Base-by-base conservation (phyloP, 2,113 vertebrate species). In the Pterocles gutturalis region DNA sequence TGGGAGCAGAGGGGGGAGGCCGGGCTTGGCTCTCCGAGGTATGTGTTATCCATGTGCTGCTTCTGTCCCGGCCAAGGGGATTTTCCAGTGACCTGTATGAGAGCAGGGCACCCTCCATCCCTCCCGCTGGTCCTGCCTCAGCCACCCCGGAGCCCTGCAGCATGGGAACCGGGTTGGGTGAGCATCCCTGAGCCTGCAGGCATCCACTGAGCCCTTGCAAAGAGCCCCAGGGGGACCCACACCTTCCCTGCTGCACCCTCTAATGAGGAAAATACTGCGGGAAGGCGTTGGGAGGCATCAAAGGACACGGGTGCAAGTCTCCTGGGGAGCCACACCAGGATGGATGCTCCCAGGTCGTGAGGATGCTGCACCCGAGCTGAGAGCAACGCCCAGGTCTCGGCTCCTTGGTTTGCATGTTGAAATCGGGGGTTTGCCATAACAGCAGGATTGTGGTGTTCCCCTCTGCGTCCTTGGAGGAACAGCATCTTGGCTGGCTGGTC, bases 11-110 rank as follows among this genome's bases (percentile, higher is more conserved):
- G 49, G 7, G 31, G 31, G 49, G 28, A 66, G 20, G 36, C 51
- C 1, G 0, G 17, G 60, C 49, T 65, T 2, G 1, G 4, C 20
- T 17, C 5, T 48, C 46, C 11, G 5, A 34, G 54, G 54, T 45
- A 1, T 7, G 41, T 24, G 46, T 11, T 66, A 78, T 33, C 54
- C 25, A 4, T 4, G 28, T 66, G n/a, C 60, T 21, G 24, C 60
- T 65, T 45, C 77, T 87, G n/a, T 17, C 60, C 69, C 73, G 82
- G 72, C 51, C 87, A 18, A 21, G n/a, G 77, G 69, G 72, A 73
- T 87, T 95, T 94, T 91, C 95, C 92, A 48, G 4, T 67, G 72
- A 78, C 51, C 82, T 91, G 84, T 73, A 46, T 75, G 17, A 15
- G 51, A 89, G 41, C 84, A 82, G 77, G 55, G 7, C 73, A 84